phyloP scores from a whole-genome alignment of 2,113 vertebrate species.

The Erythrolamprus reginae region DNA sequence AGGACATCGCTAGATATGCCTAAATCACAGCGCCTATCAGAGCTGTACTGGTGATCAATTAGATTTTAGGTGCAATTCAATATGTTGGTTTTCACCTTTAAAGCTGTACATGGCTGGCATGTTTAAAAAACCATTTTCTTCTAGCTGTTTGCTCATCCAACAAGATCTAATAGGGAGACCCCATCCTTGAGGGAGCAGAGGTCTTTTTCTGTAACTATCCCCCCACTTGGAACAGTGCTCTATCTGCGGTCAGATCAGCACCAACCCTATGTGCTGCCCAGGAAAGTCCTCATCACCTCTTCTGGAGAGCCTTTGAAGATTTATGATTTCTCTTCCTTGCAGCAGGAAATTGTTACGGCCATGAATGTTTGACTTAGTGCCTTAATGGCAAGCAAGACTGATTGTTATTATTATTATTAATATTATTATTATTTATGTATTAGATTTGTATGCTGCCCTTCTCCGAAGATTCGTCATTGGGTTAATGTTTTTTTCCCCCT shows the following conservation, averaged over 20 bases:
- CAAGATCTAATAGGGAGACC: background rate
- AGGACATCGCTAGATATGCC: background rate
- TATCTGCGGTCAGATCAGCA: background rate
- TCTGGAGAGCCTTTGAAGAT: background rate
- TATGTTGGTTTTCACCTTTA: background rate
- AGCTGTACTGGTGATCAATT: background rate
- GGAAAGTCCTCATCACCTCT: background rate
- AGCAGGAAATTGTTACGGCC: background rate
- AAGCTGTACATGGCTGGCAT: background rate
- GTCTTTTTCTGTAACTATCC: background rate
- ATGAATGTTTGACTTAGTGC: background rate
- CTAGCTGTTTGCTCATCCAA: background rate
- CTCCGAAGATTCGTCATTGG: too few species aligned
- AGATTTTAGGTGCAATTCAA: background rate
- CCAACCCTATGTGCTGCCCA: background rate
- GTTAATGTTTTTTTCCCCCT: background rate
- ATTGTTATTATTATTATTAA: too few species aligned
- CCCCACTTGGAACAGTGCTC: background rate
- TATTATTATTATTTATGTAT: too few species aligned
- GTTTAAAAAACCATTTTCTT: background rate
- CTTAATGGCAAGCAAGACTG: background rate
- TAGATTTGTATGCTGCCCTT: too few species aligned
- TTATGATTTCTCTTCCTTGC: background rate
- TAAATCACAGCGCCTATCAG: background rate
- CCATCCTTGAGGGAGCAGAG: background rate